Conservation (phyloP, 1,140 invertebrate species). For the Cryptotermes secundus region DNA sequence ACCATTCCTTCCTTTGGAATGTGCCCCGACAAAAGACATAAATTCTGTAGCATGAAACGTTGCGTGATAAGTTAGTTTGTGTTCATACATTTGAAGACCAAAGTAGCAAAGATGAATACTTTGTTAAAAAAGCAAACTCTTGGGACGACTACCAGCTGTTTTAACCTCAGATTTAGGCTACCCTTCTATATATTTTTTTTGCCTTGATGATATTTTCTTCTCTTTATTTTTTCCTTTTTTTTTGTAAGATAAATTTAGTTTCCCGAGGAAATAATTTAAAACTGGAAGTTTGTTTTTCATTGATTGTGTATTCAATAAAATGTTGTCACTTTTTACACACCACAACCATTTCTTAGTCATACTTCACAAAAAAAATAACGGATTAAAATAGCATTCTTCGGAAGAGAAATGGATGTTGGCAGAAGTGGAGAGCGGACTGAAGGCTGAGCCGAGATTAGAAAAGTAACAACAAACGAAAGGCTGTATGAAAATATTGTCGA, state of each 20-base stretch:
- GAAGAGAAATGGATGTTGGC: neutral
- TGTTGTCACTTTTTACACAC: neutral
- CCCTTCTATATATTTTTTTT: neutral
- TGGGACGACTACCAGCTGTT: neutral
- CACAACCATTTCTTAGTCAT: neutral
- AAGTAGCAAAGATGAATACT: neutral
- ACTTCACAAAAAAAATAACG: neutral
- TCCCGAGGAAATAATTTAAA: neutral
- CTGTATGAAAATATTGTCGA: neutral
- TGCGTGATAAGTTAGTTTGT: neutral
- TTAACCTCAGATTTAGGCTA: neutral
- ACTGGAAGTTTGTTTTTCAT: neutral
- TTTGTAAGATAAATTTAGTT: neutral
- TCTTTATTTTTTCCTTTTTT: neutral
- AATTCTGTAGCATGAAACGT: neutral
- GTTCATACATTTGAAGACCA: neutral
- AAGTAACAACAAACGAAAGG: constrained; percentile 1
- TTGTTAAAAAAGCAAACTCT: constrained; percentile 8
- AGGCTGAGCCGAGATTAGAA: neutral
- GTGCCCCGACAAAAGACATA: neutral
- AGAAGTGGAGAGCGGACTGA: neutral
- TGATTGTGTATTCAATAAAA: neutral
- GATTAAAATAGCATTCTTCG: neutral
- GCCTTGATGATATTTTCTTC: neutral
- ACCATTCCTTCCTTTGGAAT: neutral